Evolutionary conservation across 92 coral and sea anemone genomes (phyloP), one percentile per base, ranked within the genome.

Genomic region (Ricordea florida): DNA sequence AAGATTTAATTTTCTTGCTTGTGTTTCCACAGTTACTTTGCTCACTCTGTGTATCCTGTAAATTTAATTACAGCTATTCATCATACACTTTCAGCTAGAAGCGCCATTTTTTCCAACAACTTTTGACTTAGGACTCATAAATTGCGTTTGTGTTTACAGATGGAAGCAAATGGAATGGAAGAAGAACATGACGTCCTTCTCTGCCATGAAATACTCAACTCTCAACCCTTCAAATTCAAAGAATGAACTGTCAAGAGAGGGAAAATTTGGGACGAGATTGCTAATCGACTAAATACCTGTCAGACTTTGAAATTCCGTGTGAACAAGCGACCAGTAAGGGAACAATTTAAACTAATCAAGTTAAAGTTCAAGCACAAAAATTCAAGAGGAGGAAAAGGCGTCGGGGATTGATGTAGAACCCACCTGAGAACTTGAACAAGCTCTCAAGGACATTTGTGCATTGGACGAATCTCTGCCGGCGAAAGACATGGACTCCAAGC

Each of bases 221-320:
- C 50, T 15, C 41, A 83, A 10, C 84, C 89, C 4, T 85, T 78
- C 61, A 62, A 72, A 13, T 74, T 81, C 32, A 81, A 86, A 52
- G 76, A 86, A 57, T 66, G 75, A 15, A 74, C 92, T 5, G 49
- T 44, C 20, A 51, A 57, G 50, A 65, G 84, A 48, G 82, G 92
- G n/a, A 67, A 76, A 28, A 81, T 74, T 55, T 86, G 87, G 92
- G 43, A 83, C 56, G 56, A 55, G 50, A 49, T 74, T 37, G 84
- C 44, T 5, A 69, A 74, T 9, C 62, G 71, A 34, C 43, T 86
- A 24, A 73, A 14, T 9, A 32, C 5, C 26, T 40, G 83, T 16
- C 29, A 73, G 62, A 53, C 45, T 11, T 27, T 61, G 20, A 33
- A 20, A 6, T 79, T 85, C 69, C 73, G 60, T 17, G 85, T 79